Percentiles rank a stretch among this genome's conserved stretches.
These are phyloP conservation scores for Brotogeris chrysoptera DNA, from an alignment of 2,797 vertebrate genomes.

Conservation along the genomic window DNA sequence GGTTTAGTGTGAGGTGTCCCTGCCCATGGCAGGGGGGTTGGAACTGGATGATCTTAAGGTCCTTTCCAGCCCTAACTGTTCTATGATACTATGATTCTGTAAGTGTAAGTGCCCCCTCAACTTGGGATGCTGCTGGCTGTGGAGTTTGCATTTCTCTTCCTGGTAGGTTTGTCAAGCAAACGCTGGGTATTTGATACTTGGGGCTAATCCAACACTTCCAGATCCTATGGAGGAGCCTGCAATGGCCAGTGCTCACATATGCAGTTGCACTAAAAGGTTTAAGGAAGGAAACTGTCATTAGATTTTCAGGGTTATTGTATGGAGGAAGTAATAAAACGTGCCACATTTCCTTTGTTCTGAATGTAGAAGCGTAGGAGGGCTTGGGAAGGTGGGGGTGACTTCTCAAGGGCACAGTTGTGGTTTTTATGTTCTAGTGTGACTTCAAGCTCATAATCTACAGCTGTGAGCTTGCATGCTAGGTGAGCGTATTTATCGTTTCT, in stretches of 20 bases:
- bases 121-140: neutral
- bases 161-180: neutral
- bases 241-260: neutral
- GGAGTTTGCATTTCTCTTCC: neutral
- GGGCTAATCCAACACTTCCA: neutral
- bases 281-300: neutral
- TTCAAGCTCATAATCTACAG: neutral
- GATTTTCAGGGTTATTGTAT: neutral
- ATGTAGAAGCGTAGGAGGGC: neutral
- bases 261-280: neutral
- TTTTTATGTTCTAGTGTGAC: neutral
- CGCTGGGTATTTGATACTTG: neutral
- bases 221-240: neutral
- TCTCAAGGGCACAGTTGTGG: neutral
- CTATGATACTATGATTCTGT: neutral
- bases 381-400: neutral
- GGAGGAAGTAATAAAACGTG: neutral
- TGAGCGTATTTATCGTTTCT: neutral
- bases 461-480: neutral
- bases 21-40: too few species aligned
- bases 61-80: too few species aligned
- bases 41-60: too few species aligned
- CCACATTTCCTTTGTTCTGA: neutral
- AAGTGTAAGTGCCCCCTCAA: neutral
- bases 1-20: too few species aligned